phyloP scores from a whole-genome alignment of 1,140 invertebrate genomes.

The Caerostris darwini region DNA sequence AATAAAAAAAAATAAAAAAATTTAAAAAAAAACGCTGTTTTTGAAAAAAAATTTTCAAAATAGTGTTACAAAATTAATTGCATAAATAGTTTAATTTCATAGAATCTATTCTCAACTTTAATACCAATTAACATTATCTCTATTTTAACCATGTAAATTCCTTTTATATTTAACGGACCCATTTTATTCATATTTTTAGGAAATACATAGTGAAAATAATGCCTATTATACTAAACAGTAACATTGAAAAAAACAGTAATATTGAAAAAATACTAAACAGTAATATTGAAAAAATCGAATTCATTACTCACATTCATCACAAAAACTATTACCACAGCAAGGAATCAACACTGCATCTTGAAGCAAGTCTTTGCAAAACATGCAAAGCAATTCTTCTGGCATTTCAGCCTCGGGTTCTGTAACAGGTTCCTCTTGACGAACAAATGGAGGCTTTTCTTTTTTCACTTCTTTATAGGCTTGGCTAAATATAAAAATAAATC shows the following conservation, averaged over 20 bases:
- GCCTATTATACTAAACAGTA: neutral
- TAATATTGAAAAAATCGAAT: neutral
- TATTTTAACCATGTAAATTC: no score
- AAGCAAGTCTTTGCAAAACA: constrained; percentile 95
- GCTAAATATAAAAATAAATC: constrained; percentile 82
- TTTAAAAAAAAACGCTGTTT: no score
- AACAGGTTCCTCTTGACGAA: constrained; percentile 83
- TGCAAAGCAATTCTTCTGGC: constrained; percentile 94
- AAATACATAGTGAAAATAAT: no score
- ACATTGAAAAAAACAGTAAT: neutral
- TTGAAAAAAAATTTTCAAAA: no score
- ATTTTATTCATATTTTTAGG: no score
- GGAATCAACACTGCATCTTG: constrained; percentile 97
- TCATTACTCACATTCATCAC: constrained; percentile 95
- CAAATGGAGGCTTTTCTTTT: constrained; percentile 86
- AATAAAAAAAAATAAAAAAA: no score
- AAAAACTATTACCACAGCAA: constrained; percentile 98
- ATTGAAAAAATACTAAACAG: neutral
- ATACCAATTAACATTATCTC: no score
- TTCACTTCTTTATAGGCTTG: constrained; percentile 90
- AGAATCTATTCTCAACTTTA: no score
- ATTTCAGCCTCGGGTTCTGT: constrained; percentile 86
- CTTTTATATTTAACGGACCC: no score
- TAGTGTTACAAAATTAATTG: no score
- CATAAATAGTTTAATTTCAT: no score